Evolutionary conservation across 2,888 invertebrate species (phyloP).

Genomic region (Melinaea marsaeus): DNA sequence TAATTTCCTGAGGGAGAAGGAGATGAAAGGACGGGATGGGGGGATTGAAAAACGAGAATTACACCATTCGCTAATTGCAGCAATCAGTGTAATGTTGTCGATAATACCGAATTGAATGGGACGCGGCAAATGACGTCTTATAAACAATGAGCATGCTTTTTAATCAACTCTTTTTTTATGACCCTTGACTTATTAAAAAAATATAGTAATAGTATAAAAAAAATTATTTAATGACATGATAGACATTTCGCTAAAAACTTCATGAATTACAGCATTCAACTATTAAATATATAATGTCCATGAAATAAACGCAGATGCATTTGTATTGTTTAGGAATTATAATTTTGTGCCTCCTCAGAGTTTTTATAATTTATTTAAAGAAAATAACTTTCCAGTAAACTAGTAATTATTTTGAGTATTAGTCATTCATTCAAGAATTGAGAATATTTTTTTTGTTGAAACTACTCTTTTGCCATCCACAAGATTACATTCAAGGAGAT

Average conservation of each 20-base stretch:
- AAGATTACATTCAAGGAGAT: too few species aligned
- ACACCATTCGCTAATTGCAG: constrained; percentile 76
- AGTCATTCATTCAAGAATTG: constrained; percentile 35
- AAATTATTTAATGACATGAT: too few species aligned
- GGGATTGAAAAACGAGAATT: constrained; percentile 72
- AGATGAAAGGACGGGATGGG: constrained; percentile 40
- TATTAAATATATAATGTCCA: too few species aligned
- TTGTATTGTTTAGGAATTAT: too few species aligned
- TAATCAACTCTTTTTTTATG: constrained; percentile 29
- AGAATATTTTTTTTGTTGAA: too few species aligned
- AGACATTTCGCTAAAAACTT: too few species aligned
- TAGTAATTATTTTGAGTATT: constrained; percentile 49
- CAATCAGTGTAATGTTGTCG: constrained; percentile 77
- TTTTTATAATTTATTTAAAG: constrained; percentile 19
- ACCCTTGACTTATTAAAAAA: constrained; percentile 11
- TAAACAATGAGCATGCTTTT: constrained; percentile 46
- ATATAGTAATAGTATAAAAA: too few species aligned
- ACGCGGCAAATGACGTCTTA: constrained; percentile 56
- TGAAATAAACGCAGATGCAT: too few species aligned
- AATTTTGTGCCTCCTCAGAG: too few species aligned
- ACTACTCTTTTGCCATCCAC: too few species aligned
- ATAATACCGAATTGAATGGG: constrained; percentile 62
- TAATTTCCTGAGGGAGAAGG: constrained; percentile 63
- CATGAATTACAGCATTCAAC: too few species aligned
- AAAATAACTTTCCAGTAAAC: constrained; percentile 54